Conservation (phyloP, 1,140 invertebrate species). For the Sinonovacula constricta region DNA sequence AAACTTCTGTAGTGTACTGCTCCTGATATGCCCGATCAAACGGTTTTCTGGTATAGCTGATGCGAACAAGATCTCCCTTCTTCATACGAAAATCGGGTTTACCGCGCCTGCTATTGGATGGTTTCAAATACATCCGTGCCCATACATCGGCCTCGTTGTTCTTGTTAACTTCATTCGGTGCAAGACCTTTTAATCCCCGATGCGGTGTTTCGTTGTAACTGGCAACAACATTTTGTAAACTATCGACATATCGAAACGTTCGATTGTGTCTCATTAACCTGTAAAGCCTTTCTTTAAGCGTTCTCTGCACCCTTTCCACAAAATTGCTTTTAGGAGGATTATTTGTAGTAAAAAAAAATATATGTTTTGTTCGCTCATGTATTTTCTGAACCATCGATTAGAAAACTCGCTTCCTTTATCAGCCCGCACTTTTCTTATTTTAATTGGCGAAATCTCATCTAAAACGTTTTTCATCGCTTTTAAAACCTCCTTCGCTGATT, state of each 20-base stretch:
- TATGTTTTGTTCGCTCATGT: neutral
- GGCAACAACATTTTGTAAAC: neutral
- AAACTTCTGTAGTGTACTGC: conserved; percentile 44
- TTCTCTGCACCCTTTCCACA: neutral
- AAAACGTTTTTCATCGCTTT: conserved; percentile 16
- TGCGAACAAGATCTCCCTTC: conserved; percentile 26
- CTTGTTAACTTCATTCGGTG: neutral
- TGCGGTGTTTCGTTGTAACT: neutral
- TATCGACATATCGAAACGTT: neutral
- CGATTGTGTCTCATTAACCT: neutral
- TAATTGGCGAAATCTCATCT: neutral
- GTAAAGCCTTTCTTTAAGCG: neutral
- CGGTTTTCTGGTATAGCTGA: conserved; percentile 5
- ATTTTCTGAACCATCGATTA: neutral
- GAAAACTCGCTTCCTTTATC: neutral
- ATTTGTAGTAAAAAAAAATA: conserved; percentile 3
- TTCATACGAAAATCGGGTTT: conserved; percentile 13
- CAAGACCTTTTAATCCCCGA: neutral
- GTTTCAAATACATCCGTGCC: conserved; percentile 51
- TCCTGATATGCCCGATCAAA: conserved; percentile 43
- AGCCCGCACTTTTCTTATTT: neutral
- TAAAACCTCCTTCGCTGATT: conserved; percentile 45
- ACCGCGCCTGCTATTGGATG: conserved; percentile 1
- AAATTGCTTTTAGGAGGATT: neutral
- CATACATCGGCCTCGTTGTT: conserved; percentile 47